These are phyloP conservation scores for Phylloscopus whistleri DNA, from an alignment of 2,113 vertebrate species.

Conservation along the genomic window DNA sequence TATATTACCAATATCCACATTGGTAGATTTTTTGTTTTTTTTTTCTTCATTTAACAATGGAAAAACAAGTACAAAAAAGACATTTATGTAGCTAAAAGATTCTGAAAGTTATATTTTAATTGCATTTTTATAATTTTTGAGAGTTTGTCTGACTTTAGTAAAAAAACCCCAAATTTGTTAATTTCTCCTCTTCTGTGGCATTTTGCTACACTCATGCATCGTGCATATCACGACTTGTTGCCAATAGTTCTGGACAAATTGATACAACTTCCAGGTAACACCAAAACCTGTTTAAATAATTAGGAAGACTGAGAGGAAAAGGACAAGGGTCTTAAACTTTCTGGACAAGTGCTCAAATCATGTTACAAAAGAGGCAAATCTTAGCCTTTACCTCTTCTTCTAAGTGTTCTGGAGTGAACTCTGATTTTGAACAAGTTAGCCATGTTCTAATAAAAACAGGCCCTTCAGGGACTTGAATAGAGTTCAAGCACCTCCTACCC, in stretches of 20 bases:
- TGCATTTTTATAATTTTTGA: neutral
- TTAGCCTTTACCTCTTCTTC: neutral
- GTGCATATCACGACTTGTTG: neutral
- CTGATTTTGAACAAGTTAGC: slow-evolving; percentile 16
- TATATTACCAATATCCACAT: neutral
- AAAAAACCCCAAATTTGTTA: fast-evolving
- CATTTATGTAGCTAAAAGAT: neutral
- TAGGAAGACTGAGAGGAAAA: neutral
- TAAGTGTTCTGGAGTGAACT: slow-evolving; percentile 17
- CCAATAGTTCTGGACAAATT: neutral
- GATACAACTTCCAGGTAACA: neutral
- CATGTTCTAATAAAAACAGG: slow-evolving; percentile 31
- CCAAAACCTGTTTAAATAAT: neutral
- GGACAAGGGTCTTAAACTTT: neutral
- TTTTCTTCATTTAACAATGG: neutral
- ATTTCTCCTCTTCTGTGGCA: neutral
- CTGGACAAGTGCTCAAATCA: neutral
- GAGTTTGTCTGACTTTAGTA: neutral
- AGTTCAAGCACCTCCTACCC: slow-evolving; percentile 38
- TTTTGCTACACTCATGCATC: neutral
- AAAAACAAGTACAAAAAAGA: neutral
- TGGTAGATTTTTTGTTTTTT: fast-evolving
- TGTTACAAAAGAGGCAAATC: neutral
- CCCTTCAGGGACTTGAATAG: slow-evolving; percentile 34
- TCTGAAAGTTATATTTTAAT: neutral